phyloP scores from a whole-genome alignment of 2,888 invertebrate species.

The Molanna angustata region DNA sequence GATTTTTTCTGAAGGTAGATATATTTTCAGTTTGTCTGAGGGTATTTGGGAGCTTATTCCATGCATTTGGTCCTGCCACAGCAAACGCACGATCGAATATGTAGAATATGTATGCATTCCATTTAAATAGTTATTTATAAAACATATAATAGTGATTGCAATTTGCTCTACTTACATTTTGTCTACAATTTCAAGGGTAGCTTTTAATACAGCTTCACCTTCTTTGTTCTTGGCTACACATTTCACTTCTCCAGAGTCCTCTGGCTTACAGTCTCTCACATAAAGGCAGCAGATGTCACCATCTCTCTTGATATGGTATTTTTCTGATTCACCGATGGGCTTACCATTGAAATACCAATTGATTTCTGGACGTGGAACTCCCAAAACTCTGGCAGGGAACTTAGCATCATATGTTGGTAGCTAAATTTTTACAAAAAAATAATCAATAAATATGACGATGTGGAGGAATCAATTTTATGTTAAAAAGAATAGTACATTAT shows the following conservation, averaged over 20 bases:
- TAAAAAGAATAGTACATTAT: too few relatives aligned
- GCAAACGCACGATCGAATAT: too few relatives aligned
- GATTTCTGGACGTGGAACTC: slow-evolving; percentile 80
- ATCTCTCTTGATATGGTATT: slow-evolving; percentile 71
- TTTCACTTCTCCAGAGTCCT: slow-evolving; percentile 72
- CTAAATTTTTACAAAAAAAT: slow-evolving; percentile 41
- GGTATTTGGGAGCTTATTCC: too few relatives aligned
- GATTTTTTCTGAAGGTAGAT: too few relatives aligned
- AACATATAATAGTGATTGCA: background rate
- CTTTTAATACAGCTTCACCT: slow-evolving; percentile 74
- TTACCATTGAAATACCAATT: slow-evolving; percentile 84
- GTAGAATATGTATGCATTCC: too few relatives aligned
- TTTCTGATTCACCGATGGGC: slow-evolving; percentile 65
- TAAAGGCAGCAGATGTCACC: slow-evolving; percentile 78
- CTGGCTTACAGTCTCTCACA: slow-evolving; percentile 63
- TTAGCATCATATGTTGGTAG: slow-evolving; percentile 77
- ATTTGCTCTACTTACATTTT: slow-evolving; percentile 64
- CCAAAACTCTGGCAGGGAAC: slow-evolving; percentile 76
- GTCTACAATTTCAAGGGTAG: slow-evolving; percentile 73
- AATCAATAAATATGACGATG: background rate
- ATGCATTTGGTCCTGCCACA: too few relatives aligned
- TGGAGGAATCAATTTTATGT: too few relatives aligned
- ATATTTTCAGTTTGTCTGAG: too few relatives aligned
- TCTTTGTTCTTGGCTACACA: slow-evolving; percentile 79
- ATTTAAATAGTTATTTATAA: too few relatives aligned